Percentiles rank a stretch among this genome's conserved stretches.
Evolutionary conservation across 2,113 vertebrate species (phyloP).

Genomic region (Penelope pileata): DNA sequence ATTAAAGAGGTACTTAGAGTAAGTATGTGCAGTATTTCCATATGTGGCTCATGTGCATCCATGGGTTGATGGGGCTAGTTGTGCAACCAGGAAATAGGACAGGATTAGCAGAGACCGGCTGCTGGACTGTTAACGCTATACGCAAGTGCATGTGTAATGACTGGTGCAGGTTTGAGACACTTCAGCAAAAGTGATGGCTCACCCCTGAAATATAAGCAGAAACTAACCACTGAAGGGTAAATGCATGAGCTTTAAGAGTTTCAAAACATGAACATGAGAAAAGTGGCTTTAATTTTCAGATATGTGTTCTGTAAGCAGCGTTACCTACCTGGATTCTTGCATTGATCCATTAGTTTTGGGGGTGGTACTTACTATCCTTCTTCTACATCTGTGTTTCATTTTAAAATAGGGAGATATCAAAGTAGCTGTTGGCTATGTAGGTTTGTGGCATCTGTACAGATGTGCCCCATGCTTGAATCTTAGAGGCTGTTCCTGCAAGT

Average conservation of each 20-base stretch:
- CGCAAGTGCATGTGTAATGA: fast-evolving
- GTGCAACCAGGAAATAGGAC: too few relatives aligned
- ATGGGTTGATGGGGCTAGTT: background rate
- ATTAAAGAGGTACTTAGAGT: background rate
- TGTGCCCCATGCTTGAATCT: background rate
- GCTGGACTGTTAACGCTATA: background rate
- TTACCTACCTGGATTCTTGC: background rate
- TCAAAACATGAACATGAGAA: background rate
- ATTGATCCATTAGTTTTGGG: background rate
- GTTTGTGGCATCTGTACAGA: background rate
- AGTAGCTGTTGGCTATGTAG: background rate
- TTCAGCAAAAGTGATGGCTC: background rate
- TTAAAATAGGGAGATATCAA: background rate
- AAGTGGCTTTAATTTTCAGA: background rate
- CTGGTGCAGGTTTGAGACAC: background rate
- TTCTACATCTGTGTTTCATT: background rate
- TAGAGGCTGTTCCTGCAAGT: background rate
- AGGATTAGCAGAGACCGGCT: fast-evolving
- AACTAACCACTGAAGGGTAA: background rate
- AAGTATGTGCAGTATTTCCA: background rate
- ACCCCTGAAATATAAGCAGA: background rate
- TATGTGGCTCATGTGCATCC: background rate
- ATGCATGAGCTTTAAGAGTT: background rate
- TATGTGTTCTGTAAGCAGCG: background rate
- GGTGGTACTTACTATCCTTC: background rate